Evolutionary conservation across 1,140 invertebrate species (phyloP), one percentile per base, ranked within the genome.

Genomic region (Drosophila truncata): DNA sequence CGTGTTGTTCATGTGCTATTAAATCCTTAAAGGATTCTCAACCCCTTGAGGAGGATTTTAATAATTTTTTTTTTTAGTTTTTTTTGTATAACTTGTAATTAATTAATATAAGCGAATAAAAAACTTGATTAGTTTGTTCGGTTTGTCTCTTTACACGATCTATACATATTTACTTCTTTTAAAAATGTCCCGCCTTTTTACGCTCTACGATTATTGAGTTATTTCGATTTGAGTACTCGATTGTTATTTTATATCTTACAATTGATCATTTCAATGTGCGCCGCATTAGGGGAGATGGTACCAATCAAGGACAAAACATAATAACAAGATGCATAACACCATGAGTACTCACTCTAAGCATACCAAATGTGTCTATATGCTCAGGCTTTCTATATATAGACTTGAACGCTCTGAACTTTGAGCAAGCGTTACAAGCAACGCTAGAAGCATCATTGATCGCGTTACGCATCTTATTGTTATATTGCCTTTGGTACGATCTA

Each of bases 41-140:
- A 50, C 60, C 60, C 61, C 37, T 59, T 46, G 29, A 25, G 58
- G 39, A 58, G 37, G 33, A n/a, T 13, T 29, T 39, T 3, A 57
- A 29, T 44, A 42, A 47, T 25, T 23, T 69, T 37, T 18, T 55
- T 18, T 10, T 49, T 0, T 2, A 2, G 31, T 31, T 50, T 50
- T 25, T 20, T 46, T 23, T 73, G 33, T 71, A 49, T 72, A 63
- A 78, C 59, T 80, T 55, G 57, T 81, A 75, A 83, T 87, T 86
- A 72, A 87, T 80, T 74, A 74, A 78, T 86, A 78, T 86, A 86
- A 86, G 83, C 84, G 83, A 86, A 86, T 86, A 86, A 86, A 86
- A 86, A 86, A 86, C 84, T 86, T 83, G 83, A 88, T 88, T 88
- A 88, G 83, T 73, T 86, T 87, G 79, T 65, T 60, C 52, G 52